Evolutionary conservation across 2,797 vertebrate species (phyloP), one percentile per base, ranked within the genome.

Genomic region (Brachyrhaphis roseni): DNA sequence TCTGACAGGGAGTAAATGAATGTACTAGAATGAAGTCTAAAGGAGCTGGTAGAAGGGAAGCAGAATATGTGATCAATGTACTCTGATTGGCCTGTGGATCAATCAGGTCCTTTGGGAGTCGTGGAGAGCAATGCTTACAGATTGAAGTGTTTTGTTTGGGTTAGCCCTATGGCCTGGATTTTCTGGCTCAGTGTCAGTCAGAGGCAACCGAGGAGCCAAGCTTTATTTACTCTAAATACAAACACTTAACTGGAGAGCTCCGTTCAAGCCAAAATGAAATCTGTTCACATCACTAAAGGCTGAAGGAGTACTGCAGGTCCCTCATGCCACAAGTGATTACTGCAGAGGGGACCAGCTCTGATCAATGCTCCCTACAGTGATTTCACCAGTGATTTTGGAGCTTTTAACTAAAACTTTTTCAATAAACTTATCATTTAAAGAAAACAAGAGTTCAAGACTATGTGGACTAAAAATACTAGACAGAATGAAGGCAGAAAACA

Each of bases 81-180:
- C 84, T 91, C 86, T 92, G 92, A 95, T 95, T 95, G 95, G 92
- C 85, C 75, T 31, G 85, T 26, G 18, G 91, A 93, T 95, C 93
- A 95, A 95, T 96, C 93, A 89, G 87, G 83, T 85, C 94, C 90
- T 82, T 47, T 55, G 90, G 89, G 90, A 94, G 89, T 80, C 71
- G 79, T 85, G 84, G 84, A 92, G 90, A 91, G 87, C 86, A 88
- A 71, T 74, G 2, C 76, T 74, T 66, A 91, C 90, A 93, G 94
- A 95, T 92, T 94, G 93, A 93, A 94, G 92, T 95, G 93, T 94
- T 95, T 95, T 94, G 93, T 94, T 94, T 93, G 85, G 92, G 91
- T 90, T 84, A 79, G 92, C 87, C 89, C 89, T 82, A 36, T 92
- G 89, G 93, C 91, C 91, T 83, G 84, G 80, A 84, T 89, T 84